Percentiles rank a stretch among this genome's conserved stretches.
Evolutionary conservation across 2,797 vertebrate genomes (phyloP).

Genomic region (Sphenopsis melanotis): DNA sequence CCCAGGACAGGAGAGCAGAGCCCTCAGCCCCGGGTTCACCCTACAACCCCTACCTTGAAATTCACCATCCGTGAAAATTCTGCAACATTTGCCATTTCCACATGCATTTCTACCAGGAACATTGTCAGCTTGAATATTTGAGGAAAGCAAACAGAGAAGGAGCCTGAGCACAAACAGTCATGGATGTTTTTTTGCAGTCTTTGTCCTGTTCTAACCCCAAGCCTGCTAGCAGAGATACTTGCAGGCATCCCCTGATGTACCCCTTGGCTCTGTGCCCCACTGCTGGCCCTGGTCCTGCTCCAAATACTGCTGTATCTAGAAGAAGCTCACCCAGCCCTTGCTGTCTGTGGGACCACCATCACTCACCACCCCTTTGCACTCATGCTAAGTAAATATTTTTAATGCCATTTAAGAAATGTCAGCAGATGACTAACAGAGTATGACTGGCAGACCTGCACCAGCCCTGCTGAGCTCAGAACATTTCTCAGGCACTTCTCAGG

Average conservation of each 20-base stretch:
- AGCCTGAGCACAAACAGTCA: constrained; percentile 12
- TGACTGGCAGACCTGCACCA: not conserved
- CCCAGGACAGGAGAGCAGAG: not conserved
- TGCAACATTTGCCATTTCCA: constrained; percentile 39
- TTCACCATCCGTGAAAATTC: not conserved
- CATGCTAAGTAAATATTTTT: not conserved
- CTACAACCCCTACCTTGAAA: not conserved
- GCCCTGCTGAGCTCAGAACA: not conserved
- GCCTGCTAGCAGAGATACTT: rapidly evolving
- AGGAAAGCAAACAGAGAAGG: constrained; percentile 47
- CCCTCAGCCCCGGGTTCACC: not conserved
- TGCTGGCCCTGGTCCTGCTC: not conserved
- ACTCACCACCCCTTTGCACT: not conserved
- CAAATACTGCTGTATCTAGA: not conserved
- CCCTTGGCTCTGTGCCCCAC: not conserved
- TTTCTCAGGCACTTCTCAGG: not conserved
- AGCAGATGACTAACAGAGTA: not conserved
- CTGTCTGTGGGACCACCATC: not conserved
- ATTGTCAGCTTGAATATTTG: constrained; percentile 21
- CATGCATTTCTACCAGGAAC: constrained; percentile 29
- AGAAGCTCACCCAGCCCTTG: not conserved
- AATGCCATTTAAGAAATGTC: not conserved
- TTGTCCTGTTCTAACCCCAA: not conserved
- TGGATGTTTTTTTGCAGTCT: not conserved
- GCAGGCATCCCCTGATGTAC: not conserved